Evolutionary conservation across 2,888 invertebrate species (phyloP).

Genomic region (Pardosa pseudoannulata): DNA sequence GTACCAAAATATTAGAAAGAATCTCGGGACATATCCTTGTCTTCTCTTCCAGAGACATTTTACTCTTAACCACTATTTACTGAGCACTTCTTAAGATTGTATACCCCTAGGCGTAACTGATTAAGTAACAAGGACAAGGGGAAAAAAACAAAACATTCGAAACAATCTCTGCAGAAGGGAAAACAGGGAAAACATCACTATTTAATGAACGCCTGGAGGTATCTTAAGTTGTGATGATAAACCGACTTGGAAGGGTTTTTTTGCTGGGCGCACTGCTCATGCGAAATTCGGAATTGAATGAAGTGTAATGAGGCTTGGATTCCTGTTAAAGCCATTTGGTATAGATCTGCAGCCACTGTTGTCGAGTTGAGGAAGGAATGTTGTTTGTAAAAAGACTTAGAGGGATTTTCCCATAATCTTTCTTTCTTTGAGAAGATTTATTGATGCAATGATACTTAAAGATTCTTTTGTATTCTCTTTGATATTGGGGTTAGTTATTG

Average conservation of each 20-base stretch:
- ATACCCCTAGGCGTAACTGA: not conserved
- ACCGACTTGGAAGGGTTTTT: not conserved
- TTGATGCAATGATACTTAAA: no score
- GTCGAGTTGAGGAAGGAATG: no score
- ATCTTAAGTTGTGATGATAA: not conserved
- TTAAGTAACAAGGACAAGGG: not conserved
- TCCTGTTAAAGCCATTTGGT: not conserved
- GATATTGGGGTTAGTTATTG: no score
- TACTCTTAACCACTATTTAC: no score
- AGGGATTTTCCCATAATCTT: no score
- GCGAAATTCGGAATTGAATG: not conserved
- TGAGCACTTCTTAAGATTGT: not conserved
- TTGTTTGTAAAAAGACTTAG: no score
- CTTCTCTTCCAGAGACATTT: no score
- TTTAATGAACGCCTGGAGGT: slow-evolving; percentile 2
- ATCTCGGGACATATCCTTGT: no score
- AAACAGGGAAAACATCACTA: not conserved
- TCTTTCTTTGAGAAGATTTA: no score
- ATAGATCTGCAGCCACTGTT: no score
- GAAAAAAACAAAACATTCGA: not conserved
- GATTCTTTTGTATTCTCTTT: no score
- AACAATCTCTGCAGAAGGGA: not conserved
- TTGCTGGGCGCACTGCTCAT: not conserved
- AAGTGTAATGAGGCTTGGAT: not conserved
- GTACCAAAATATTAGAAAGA: no score